Base-by-base conservation (phyloP, 2,113 vertebrate genomes). In the Phyllostomus hastatus region DNA sequence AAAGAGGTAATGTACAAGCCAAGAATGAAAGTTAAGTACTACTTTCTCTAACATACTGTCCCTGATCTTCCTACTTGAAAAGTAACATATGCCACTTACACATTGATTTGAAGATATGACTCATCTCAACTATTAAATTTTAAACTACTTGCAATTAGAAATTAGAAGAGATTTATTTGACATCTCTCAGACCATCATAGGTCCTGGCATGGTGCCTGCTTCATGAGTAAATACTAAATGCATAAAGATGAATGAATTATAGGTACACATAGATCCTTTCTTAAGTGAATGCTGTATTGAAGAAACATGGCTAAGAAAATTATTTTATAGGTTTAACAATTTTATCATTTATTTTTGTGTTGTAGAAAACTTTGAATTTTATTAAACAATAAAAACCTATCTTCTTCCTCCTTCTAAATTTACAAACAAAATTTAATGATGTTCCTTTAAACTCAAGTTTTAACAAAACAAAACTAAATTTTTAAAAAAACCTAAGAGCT, bases 401-500 rank as follows among this genome's bases (percentile, higher is more conserved):
- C 33, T 90, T 87, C 70, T 76, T 94, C 43, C 17, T 90, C 78
- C 76, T 87, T 84, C 20, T 31, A 91, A 90, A 31, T 54, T 24
- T 81, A 88, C 8, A 59, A 57, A 57, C 20, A 57, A 59, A 59
- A 59, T 54, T 24, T 81, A 88, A 87, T 57, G 43, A 43, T 95
- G 90, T 95, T 76, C 92, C 83, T 88, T 90, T 84, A 85, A 92
- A 75, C 35, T 64, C 64, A 91, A 50, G 86, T 12, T 86, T 91
- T 91, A 64, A 46, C 31, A 46, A 5, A 57, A 92, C 57, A 75
- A 57, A 79, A 79, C 17, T n/a, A 35, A 33, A 22, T 22, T 15
- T 15, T 6, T 24, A 79, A 7, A 50, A n/a, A n/a, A 24, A 52
- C 7, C 54, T 28, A 76, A 61, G 26, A 83, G 17, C 57, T 78